A percentile compares a stretch with the other conserved stretches of the same genome.
phyloP scores from a whole-genome alignment of 1,140 invertebrate genomes.

The Drosophila cardini region DNA sequence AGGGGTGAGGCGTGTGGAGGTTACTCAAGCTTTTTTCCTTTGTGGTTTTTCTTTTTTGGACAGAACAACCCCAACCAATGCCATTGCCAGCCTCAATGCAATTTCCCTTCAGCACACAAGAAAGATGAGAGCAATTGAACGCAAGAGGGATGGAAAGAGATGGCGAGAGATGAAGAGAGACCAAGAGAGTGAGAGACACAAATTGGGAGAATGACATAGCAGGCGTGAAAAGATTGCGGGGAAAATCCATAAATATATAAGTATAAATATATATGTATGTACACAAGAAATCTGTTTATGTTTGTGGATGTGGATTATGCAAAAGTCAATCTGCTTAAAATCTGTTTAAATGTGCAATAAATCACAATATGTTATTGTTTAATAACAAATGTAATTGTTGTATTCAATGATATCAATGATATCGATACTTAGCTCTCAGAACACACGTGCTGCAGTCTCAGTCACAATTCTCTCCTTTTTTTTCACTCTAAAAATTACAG shows the following conservation, averaged over 20 bases:
- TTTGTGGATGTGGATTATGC: slow-evolving; percentile 39
- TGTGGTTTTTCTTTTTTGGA: slow-evolving; percentile 28
- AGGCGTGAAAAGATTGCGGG: slow-evolving; percentile 33
- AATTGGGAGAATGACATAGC: slow-evolving; percentile 1
- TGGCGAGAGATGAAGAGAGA: neutral
- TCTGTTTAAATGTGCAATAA: neutral
- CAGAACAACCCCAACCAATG: slow-evolving; percentile 72
- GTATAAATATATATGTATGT: neutral
- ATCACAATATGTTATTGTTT: slow-evolving; percentile 2
- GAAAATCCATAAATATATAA: slow-evolving; percentile 19
- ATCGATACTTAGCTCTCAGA: neutral
- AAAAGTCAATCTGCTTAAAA: slow-evolving; percentile 22
- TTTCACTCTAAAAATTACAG: slow-evolving; percentile 4
- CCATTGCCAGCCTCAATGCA: slow-evolving; percentile 82
- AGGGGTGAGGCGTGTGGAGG: neutral
- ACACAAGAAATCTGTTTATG: slow-evolving; percentile 30
- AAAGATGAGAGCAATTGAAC: slow-evolving; percentile 30
- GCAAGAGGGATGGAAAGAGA: slow-evolving; percentile 1
- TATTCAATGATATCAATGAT: neutral
- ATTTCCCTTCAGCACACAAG: slow-evolving; percentile 56
- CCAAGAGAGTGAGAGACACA: neutral
- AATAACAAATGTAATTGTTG: neutral
- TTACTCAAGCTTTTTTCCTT: slow-evolving; percentile 48
- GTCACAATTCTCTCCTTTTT: slow-evolving; percentile 1
- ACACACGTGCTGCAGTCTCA: slow-evolving; percentile 36